phyloP scores from a whole-genome alignment of 2,888 invertebrate genomes.

The Hybos culiciformis region DNA sequence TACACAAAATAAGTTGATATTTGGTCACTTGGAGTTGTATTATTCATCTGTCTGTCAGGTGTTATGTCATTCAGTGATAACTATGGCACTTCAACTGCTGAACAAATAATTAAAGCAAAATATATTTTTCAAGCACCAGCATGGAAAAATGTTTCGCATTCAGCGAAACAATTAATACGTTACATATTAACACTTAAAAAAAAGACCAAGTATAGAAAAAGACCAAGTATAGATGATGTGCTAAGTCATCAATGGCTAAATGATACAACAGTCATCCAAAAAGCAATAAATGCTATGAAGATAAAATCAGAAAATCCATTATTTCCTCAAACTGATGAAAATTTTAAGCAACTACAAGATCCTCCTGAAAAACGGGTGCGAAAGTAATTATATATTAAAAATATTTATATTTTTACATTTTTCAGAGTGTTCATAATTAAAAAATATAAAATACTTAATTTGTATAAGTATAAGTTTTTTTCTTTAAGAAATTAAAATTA shows the following conservation, averaged over 20 bases:
- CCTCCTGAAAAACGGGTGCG: constrained; percentile 28
- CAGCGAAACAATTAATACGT: constrained; percentile 54
- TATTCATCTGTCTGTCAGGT: constrained; percentile 62
- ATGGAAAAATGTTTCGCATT: constrained; percentile 52
- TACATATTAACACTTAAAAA: constrained; percentile 63
- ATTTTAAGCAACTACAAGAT: constrained; percentile 30
- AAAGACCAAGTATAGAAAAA: constrained; percentile 37
- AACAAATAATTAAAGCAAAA: constrained; percentile 56
- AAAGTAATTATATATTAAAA: too few species aligned
- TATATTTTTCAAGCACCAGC: constrained; percentile 46
- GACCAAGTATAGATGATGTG: constrained; percentile 31
- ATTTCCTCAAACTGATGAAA: constrained; percentile 30
- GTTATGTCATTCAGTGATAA: constrained; percentile 53
- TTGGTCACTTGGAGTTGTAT: constrained; percentile 85
- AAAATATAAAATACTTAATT: too few species aligned
- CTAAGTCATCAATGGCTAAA: constrained; percentile 28
- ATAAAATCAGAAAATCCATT: constrained; percentile 18
- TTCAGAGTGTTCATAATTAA: too few species aligned
- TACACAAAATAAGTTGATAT: constrained; percentile 72
- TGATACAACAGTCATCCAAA: constrained; percentile 25
- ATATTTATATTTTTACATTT: too few species aligned
- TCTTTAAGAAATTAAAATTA: too few species aligned
- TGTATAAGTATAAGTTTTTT: too few species aligned
- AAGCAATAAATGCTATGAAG: constrained; percentile 29
- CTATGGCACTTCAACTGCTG: constrained; percentile 41